Evolutionary conservation across 2,888 invertebrate species (phyloP).

Genomic region (Tinea trinotella): DNA sequence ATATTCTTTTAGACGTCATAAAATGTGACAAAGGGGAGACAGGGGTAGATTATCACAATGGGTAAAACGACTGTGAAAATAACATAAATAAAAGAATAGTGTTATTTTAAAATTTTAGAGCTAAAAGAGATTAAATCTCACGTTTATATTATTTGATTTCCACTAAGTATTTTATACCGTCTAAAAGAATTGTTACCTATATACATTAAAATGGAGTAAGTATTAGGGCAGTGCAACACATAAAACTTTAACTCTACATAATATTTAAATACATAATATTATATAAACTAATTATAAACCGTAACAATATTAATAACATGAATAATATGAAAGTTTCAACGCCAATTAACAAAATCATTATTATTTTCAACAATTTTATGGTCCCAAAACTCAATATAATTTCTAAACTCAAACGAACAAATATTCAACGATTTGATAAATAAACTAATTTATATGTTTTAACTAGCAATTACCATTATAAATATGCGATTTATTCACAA

Average conservation of each 20-base stretch:
- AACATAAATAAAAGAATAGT: too few species aligned
- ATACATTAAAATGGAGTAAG: too few species aligned
- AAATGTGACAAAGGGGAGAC: too few species aligned
- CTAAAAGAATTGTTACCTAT: not conserved
- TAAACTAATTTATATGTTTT: slow-evolving; percentile 15
- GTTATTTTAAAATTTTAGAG: too few species aligned
- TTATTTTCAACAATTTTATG: not conserved
- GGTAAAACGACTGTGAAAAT: too few species aligned
- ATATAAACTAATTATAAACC: slow-evolving; percentile 8
- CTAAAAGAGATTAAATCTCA: too few species aligned
- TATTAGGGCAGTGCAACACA: not conserved
- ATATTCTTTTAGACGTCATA: too few species aligned
- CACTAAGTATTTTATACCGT: not conserved
- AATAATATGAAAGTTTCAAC: not conserved
- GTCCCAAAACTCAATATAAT: slow-evolving; percentile 21
- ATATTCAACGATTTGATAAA: not conserved
- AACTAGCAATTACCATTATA: slow-evolving; percentile 18
- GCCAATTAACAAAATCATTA: not conserved
- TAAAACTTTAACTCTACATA: not conserved
- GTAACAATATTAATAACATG: slow-evolving; percentile 2
- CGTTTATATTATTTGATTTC: too few species aligned
- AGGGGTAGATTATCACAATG: too few species aligned
- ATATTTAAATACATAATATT: not conserved
- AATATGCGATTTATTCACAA: slow-evolving; percentile 52
- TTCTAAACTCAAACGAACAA: slow-evolving; percentile 12